Evolutionary conservation across 2,113 vertebrate genomes (phyloP).

Genomic region (Poecile atricapillus): DNA sequence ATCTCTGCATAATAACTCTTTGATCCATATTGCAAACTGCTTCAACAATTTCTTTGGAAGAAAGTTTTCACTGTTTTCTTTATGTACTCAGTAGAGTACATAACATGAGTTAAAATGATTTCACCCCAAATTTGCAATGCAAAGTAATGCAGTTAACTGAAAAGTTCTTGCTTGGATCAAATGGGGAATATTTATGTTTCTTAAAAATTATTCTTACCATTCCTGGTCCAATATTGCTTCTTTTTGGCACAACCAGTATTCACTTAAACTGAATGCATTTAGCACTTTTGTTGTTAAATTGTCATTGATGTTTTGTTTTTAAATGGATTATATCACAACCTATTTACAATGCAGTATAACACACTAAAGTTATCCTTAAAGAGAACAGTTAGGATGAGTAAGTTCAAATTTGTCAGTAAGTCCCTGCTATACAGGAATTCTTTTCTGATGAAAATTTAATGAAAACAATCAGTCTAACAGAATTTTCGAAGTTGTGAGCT

Average conservation of each 20-base stretch:
- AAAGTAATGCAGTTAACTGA: not conserved
- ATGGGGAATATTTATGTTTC: not conserved
- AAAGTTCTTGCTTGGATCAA: not conserved
- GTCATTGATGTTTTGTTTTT: not conserved
- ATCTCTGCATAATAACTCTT: not conserved
- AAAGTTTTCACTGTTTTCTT: not conserved
- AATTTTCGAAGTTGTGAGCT: not conserved
- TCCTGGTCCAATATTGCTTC: not conserved
- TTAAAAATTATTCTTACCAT: not conserved
- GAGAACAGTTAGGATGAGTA: not conserved
- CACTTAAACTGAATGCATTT: not conserved
- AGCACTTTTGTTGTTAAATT: constrained; percentile 19
- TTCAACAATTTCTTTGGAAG: not conserved
- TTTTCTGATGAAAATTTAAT: constrained; percentile 38
- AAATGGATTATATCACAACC: not conserved
- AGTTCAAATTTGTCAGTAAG: constrained; percentile 20
- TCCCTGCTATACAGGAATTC: not conserved
- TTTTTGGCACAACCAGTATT: not conserved
- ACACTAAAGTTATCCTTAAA: not conserved
- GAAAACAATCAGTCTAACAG: constrained; percentile 37
- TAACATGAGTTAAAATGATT: not conserved
- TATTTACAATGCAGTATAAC: not conserved
- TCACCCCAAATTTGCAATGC: not conserved
- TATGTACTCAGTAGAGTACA: not conserved
- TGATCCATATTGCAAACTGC: not conserved